A percentile compares a stretch with the other conserved stretches of the same genome.
These are phyloP conservation scores for Daphoenositta chrysoptera DNA, from an alignment of 2,113 vertebrate genomes.

Conservation along the genomic window DNA sequence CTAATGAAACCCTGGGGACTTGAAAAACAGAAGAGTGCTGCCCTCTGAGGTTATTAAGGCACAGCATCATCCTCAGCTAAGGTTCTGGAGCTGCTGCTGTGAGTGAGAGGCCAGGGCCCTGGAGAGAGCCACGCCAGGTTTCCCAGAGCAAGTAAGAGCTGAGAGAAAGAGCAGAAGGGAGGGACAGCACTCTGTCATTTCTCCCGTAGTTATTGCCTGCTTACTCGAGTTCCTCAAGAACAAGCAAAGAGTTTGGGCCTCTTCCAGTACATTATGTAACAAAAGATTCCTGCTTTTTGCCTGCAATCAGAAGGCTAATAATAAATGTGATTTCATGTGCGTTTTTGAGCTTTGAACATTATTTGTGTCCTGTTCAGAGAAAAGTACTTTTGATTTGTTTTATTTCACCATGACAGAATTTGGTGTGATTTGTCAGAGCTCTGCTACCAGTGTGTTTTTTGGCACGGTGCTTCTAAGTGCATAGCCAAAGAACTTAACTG, in stretches of 20 bases:
- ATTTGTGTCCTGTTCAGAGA: background rate
- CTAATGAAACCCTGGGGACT: slow-evolving; percentile 47
- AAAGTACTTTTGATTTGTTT: background rate
- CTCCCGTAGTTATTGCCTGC: background rate
- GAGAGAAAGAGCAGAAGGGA: background rate
- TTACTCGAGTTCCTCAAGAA: background rate
- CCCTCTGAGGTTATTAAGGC: background rate
- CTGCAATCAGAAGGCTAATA: background rate
- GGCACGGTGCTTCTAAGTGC: background rate
- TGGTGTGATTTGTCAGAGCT: background rate
- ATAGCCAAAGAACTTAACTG: background rate
- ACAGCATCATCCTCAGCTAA: background rate
- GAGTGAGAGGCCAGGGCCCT: background rate
- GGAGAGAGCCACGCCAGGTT: background rate
- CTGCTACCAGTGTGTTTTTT: background rate
- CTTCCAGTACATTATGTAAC: background rate
- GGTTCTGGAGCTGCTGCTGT: background rate
- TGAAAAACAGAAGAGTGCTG: background rate
- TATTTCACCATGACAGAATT: background rate
- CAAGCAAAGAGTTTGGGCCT: background rate
- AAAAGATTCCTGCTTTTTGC: background rate
- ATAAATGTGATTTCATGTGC: background rate
- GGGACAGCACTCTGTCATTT: background rate
- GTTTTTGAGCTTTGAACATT: background rate
- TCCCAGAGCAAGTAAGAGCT: background rate